Evolutionary conservation across 2,888 invertebrate species (phyloP).

Genomic region (Lottia scabra): DNA sequence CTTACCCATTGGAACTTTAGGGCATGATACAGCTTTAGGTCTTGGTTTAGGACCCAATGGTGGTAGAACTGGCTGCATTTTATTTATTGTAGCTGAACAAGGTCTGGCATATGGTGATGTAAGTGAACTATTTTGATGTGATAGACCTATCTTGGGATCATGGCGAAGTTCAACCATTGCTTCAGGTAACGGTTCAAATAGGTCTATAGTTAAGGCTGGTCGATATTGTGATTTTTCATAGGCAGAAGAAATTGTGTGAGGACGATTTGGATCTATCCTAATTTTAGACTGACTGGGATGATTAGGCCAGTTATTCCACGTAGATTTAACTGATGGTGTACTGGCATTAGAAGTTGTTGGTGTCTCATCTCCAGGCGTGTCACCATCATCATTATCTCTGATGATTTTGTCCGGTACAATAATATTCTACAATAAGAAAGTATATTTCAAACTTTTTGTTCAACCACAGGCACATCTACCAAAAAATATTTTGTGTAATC

Average conservation of each 20-base stretch:
- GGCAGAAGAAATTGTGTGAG: slow-evolving; percentile 93
- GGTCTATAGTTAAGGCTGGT: slow-evolving; percentile 87
- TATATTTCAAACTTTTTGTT: too few relatives aligned
- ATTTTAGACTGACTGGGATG: slow-evolving; percentile 41
- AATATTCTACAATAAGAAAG: slow-evolving; percentile 5
- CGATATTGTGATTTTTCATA: slow-evolving; percentile 85
- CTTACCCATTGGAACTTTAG: slow-evolving; percentile 48
- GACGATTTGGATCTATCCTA: slow-evolving; percentile 76
- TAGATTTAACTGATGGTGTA: slow-evolving; percentile 67
- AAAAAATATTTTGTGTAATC: too few relatives aligned
- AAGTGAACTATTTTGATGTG: neutral
- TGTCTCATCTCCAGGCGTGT: slow-evolving; percentile 69
- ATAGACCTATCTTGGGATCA: slow-evolving; percentile 37
- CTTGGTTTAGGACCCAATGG: slow-evolving; percentile 62
- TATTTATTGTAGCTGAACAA: slow-evolving; percentile 56
- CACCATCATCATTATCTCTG: slow-evolving; percentile 43
- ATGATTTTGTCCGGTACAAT: slow-evolving; percentile 30
- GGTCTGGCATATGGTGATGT: slow-evolving; percentile 47
- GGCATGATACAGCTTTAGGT: slow-evolving; percentile 57
- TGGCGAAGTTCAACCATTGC: slow-evolving; percentile 34
- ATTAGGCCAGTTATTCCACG: slow-evolving; percentile 66
- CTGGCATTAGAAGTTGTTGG: slow-evolving; percentile 71
- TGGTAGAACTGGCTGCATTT: slow-evolving; percentile 62
- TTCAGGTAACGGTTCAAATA: slow-evolving; percentile 83
- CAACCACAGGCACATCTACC: too few relatives aligned